Base-by-base conservation (phyloP, 2,888 invertebrate genomes). In the Sarcophaga caerulescens region DNA sequence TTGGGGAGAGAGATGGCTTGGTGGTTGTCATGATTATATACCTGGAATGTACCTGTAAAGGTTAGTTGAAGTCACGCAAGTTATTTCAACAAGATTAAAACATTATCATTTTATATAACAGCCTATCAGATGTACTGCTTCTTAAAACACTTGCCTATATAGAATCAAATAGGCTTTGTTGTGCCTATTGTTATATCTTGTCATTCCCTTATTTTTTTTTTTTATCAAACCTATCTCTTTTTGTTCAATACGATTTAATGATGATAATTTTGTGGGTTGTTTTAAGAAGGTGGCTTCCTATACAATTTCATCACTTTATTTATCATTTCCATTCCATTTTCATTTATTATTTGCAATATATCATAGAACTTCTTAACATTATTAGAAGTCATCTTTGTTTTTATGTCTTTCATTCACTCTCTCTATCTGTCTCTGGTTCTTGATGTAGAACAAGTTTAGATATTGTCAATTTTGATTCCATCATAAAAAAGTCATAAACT, bases 401-500 rank as follows among this genome's bases (percentile, higher is more conserved):
- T 84, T 84, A 80, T 84, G 70, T 75, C n/a, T 71, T 60, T 17
- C 52, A 52, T 17, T 52, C 17, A 52, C 52, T 52, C 14, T n/a
- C 44, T 35, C 35, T 35, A 35, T 35, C 35, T 10, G 19, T 21
- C 5, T 4, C 35, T 17, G 65, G 35, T 71, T 69, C 62, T 25
- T 52, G 4, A 6, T 59, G 19, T 62, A 77, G 63, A 14, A 52
- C 17, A 76, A 66, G 69, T 81, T 83, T 77, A 75, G 78, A 77
- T 75, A 77, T 79, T 79, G 74, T 59, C 79, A 84, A 75, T 78
- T 86, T 78, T 75, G 81, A 81, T 86, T 65, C 47, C 47, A 21
- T 75, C 78, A 86, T 86, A 86, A 86, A 86, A 86, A 84, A 78
- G 84, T 81, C 86, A 84, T 86, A 86, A 86, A 84, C 78, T 81